Percentiles rank a stretch among this genome's conserved stretches.
These are phyloP conservation scores for Calidris pygmaea DNA, from an alignment of 2,113 vertebrate species.

Conservation along the genomic window DNA sequence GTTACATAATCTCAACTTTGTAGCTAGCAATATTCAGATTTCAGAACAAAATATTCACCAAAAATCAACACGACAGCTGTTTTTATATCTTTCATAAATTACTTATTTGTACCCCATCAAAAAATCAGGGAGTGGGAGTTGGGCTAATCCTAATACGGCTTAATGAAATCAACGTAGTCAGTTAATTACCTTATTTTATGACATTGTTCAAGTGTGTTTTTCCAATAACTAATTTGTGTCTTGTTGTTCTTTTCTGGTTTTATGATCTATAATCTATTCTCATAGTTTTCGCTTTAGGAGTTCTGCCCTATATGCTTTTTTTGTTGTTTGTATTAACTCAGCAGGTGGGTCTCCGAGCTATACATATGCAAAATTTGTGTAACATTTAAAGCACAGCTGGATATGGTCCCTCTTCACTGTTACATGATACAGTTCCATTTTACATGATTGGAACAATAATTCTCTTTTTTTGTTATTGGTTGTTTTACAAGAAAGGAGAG, in stretches of 20 bases:
- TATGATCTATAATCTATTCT: conserved; percentile 9
- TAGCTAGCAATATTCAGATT: neutral
- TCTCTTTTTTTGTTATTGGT: neutral
- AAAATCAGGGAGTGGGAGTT: neutral
- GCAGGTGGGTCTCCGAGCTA: conserved; percentile 12
- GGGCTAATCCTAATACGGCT: neutral
- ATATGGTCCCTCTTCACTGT: neutral
- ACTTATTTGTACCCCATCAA: neutral
- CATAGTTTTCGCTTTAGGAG: neutral
- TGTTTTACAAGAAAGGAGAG: neutral
- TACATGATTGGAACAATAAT: neutral
- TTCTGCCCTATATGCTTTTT: neutral
- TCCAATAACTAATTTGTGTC: neutral
- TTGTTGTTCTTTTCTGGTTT: neutral
- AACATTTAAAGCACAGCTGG: conserved; percentile 32
- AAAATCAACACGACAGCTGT: neutral
- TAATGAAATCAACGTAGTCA: neutral
- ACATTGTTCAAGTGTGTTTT: neutral
- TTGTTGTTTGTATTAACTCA: conserved; percentile 10
- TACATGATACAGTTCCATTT: neutral
- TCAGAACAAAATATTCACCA: neutral
- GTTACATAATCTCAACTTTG: neutral
- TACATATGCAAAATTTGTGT: neutral
- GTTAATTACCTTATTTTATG: neutral
- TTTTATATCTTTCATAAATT: neutral